Percentiles rank a stretch among this genome's conserved stretches.
Conservation (phyloP, 2,797 vertebrate genomes). For the Miopithecus talapoin region DNA sequence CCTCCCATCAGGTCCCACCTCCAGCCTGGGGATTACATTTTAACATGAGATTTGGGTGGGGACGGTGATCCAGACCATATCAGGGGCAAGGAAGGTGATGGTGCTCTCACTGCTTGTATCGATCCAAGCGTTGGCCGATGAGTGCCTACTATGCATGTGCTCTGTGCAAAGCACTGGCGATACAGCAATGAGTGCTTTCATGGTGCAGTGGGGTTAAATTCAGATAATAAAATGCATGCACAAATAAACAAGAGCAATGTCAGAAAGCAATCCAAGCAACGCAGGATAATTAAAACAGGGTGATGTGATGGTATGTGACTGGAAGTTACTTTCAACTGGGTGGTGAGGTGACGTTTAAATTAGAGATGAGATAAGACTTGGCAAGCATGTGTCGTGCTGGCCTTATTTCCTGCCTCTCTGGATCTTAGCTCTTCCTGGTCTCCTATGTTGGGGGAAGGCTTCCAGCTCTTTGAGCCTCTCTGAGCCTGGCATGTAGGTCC, state of each 20-base stretch:
- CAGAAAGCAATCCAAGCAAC: background rate
- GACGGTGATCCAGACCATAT: background rate
- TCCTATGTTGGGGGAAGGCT: background rate
- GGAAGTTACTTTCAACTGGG: background rate
- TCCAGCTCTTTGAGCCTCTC: background rate
- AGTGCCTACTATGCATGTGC: background rate
- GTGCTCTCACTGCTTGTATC: background rate
- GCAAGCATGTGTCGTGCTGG: background rate
- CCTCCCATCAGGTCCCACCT: background rate
- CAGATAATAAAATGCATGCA: background rate
- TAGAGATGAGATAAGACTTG: background rate
- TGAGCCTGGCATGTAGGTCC: accelerated
- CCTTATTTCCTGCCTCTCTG: background rate
- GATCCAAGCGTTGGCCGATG: background rate
- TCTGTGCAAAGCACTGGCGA: background rate
- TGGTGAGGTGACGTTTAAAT: background rate
- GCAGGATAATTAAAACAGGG: background rate
- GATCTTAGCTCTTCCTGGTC: background rate
- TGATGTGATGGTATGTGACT: background rate
- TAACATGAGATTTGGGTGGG: background rate
- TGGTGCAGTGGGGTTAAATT: background rate
- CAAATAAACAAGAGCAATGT: background rate
- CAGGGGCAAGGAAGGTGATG: background rate
- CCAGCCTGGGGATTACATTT: background rate
- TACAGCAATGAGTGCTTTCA: background rate